Evolutionary conservation across 2,888 invertebrate species (phyloP).

Genomic region (Dusona sp.): DNA sequence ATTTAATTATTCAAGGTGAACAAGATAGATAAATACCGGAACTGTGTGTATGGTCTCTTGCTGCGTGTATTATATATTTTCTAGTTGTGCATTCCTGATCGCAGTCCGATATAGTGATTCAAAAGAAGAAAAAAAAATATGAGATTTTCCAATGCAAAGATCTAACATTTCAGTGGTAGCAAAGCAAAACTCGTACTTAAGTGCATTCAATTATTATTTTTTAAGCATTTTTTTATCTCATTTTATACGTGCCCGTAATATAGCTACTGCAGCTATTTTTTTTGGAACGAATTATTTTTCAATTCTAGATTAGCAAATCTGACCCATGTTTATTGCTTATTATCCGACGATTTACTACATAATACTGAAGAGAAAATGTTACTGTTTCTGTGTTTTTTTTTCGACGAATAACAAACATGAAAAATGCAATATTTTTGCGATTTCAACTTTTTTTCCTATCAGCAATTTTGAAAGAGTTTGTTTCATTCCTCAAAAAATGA

Average conservation of each 20-base stretch:
- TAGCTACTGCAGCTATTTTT: not conserved
- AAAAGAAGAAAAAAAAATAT: not conserved
- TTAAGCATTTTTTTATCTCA: not conserved
- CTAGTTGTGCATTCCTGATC: not conserved
- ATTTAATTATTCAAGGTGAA: constrained; percentile 35
- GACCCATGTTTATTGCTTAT: not conserved
- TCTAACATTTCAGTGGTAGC: not conserved
- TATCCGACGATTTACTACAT: not conserved
- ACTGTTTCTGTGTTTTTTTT: not conserved
- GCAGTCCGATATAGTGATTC: not conserved
- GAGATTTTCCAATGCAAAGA: not conserved
- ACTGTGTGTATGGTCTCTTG: not conserved
- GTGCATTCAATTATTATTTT: not conserved
- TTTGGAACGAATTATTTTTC: not conserved
- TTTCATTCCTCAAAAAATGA: no score
- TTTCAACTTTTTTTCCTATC: not conserved
- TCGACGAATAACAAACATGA: not conserved
- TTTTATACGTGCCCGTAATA: not conserved
- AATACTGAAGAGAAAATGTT: not conserved
- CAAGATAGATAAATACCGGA: not conserved
- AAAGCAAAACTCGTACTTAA: not conserved
- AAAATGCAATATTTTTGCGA: not conserved
- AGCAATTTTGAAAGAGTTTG: no score
- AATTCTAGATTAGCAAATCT: not conserved
- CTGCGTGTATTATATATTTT: constrained; percentile 15